phyloP scores from a whole-genome alignment of 1,140 invertebrate species.

The Teleogryllus occipitalis region DNA sequence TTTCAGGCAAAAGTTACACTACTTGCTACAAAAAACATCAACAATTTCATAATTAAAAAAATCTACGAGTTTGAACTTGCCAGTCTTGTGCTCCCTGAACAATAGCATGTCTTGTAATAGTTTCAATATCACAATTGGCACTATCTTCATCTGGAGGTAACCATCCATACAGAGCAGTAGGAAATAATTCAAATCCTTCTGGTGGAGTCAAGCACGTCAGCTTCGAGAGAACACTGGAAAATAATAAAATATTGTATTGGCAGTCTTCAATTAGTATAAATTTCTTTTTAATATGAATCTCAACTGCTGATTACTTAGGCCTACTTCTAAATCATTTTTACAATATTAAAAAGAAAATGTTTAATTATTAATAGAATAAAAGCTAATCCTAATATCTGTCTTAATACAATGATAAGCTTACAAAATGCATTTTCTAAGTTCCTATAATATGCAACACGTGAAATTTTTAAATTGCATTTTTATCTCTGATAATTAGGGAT shows the following conservation, averaged over 20 bases:
- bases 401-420: no score
- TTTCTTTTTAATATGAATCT: background rate
- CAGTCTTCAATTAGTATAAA: background rate
- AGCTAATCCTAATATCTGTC: no score
- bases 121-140: slow-evolving; percentile 46
- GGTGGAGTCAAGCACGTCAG: slow-evolving; percentile 48
- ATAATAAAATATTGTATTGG: slow-evolving; percentile 7
- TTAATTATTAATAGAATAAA: background rate
- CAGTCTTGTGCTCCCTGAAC: slow-evolving; percentile 64
- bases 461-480: no score
- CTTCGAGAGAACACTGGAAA: slow-evolving; percentile 49
- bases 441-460: no score
- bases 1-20: background rate
- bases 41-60: background rate
- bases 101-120: slow-evolving; percentile 56
- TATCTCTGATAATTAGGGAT: no score
- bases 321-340: background rate
- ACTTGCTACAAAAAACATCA: background rate
- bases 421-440: no score
- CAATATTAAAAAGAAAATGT: slow-evolving; percentile 12
- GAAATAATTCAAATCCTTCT: slow-evolving; percentile 56
- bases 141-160: slow-evolving; percentile 44
- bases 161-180: slow-evolving; percentile 55
- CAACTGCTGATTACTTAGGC: background rate
- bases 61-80: slow-evolving; percentile 28